Conservation (phyloP, 2,797 vertebrate species). For the Sebastiscus albofasciatus region DNA sequence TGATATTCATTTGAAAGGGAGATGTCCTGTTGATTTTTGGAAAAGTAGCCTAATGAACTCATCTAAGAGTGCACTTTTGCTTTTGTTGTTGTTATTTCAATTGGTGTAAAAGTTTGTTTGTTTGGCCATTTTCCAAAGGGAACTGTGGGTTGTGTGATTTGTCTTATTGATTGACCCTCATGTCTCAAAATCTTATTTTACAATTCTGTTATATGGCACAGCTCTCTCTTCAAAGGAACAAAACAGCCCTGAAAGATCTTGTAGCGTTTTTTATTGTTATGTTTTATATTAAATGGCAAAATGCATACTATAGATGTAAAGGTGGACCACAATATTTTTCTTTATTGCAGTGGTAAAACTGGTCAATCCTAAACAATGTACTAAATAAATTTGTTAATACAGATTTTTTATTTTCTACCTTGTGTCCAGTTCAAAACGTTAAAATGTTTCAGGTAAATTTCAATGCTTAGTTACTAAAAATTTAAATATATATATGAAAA, state of each 20-base stretch:
- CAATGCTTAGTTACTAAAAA: neutral
- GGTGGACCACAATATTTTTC: constrained; percentile 7
- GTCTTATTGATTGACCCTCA: constrained; percentile 76
- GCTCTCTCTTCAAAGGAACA: constrained; percentile 74
- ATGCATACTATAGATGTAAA: constrained; percentile 37
- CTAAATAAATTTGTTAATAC: constrained; percentile 1
- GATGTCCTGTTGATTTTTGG: constrained; percentile 85
- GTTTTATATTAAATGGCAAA: constrained; percentile 37
- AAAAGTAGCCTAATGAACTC: constrained; percentile 78
- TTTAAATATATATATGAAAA: neutral
- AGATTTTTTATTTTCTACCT: neutral
- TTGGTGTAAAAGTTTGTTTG: constrained; percentile 84
- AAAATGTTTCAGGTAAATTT: constrained; percentile 22
- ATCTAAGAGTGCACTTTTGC: constrained; percentile 77
- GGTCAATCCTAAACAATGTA: constrained; percentile 25
- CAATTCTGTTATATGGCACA: constrained; percentile 68
- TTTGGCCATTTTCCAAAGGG: constrained; percentile 82
- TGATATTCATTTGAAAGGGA: constrained; percentile 82
- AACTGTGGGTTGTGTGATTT: constrained; percentile 80
- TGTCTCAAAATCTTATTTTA: constrained; percentile 74
- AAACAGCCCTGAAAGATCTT: constrained; percentile 52
- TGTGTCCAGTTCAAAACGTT: constrained; percentile 44
- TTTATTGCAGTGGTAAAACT: constrained; percentile 27
- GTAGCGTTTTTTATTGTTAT: constrained; percentile 48
- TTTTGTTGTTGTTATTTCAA: constrained; percentile 85